Evolutionary conservation across 2,113 vertebrate species (phyloP).

Genomic region (Microcebus murinus): DNA sequence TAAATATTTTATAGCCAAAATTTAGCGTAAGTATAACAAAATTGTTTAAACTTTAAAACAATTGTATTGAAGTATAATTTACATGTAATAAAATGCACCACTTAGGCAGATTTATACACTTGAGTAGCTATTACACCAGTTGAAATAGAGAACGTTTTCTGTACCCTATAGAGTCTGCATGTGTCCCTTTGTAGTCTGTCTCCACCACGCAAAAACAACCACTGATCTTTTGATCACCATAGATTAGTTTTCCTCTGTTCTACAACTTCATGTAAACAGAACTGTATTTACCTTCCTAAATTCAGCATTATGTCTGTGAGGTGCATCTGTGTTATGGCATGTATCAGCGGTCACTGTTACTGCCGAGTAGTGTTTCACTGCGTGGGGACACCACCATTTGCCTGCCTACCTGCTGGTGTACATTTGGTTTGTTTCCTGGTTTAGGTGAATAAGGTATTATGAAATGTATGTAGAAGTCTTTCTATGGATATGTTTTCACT

Average conservation of each 20-base stretch:
- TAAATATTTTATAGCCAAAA: background rate
- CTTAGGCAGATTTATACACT: background rate
- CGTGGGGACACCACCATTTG: background rate
- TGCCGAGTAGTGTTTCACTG: background rate
- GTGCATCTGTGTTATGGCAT: rapidly evolving
- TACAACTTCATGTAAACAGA: rapidly evolving
- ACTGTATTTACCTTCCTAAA: background rate
- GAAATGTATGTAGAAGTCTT: background rate
- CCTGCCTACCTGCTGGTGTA: background rate
- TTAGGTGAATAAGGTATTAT: background rate
- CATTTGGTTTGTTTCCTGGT: background rate
- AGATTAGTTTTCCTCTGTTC: no score
- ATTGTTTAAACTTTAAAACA: background rate
- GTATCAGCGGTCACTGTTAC: no score
- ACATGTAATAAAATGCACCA: background rate
- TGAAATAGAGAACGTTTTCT: background rate
- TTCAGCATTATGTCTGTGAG: background rate
- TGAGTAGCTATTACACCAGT: background rate
- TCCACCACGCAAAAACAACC: background rate
- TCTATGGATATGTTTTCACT: background rate
- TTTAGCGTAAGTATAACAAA: background rate
- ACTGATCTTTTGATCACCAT: rapidly evolving
- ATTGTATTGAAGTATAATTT: background rate
- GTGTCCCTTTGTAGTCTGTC: background rate
- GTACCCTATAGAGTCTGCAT: background rate